phyloP scores from a whole-genome alignment of 2,113 vertebrate species.

The Eulemur rufifrons region DNA sequence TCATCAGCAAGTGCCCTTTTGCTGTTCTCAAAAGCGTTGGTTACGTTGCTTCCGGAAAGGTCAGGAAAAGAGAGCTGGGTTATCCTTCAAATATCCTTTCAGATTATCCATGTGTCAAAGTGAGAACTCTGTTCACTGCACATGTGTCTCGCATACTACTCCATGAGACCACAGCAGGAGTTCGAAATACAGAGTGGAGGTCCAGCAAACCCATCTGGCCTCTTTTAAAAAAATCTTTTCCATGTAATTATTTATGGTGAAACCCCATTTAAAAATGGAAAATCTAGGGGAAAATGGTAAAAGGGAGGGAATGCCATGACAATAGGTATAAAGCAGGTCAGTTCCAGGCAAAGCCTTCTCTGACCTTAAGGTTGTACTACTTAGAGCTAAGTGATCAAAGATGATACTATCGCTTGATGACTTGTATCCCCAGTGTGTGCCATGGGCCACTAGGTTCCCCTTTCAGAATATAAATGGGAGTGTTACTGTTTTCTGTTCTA shows the following conservation, averaged over 20 bases:
- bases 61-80: background rate
- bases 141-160: background rate
- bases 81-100: background rate
- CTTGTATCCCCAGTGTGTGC: background rate
- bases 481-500: background rate
- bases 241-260: background rate
- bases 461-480: background rate
- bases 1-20: background rate
- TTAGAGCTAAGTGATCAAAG: background rate
- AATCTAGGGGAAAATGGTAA: background rate
- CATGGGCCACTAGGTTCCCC: background rate
- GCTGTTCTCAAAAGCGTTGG: background rate
- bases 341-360: background rate
- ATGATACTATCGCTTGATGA: background rate
- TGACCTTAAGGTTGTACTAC: background rate
- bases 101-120: background rate
- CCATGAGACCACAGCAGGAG: background rate
- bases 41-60: background rate
- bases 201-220: background rate
- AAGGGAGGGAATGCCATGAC: background rate
- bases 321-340: background rate
- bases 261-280: background rate
- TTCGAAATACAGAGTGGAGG: background rate
- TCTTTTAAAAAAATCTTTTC: background rate
- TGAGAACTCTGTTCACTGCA: background rate